Evolutionary conservation across 2,888 invertebrate genomes (phyloP), one percentile per base, ranked within the genome.

Genomic region (Metallyticus violacea): DNA sequence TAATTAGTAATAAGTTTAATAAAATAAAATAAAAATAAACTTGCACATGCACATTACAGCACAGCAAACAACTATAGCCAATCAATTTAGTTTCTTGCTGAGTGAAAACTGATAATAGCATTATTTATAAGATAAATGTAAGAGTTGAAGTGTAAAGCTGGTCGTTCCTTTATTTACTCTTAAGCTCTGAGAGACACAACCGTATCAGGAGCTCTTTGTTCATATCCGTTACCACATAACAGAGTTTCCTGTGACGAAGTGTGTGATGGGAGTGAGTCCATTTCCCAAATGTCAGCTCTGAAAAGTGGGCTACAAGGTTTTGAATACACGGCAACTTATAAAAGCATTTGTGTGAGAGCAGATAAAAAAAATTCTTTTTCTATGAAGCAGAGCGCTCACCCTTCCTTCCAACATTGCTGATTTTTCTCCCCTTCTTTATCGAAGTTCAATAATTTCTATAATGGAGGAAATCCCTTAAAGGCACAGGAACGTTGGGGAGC

Each of bases 371-470:
- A n/a, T n/a, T n/a, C n/a, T 22, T 25, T 28, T 28, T 80, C 29
- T n/a, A 29, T 15, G n/a, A 80, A 29, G 29, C 80, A 28, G n/a
- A 30, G 29, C 15, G 80, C 30, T 80, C 25, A 29, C 30, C 30
- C 80, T 80, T 30, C 40, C 40, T 62, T 62, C 40, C 40, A 62
- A 62, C 15, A 29, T n/a, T 80, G 80, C n/a, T 28, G 80, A 80
- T 80, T 80, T 62, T 62, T 62, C 40, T 62, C 40, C 40, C 40
- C 40, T 62, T 62, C 40, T 62, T 80, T 80, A 80, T 80, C 80
- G 80, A 7, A 80, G 80, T 80, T 80, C 80, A 80, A 80, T 80
- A 27, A 80, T 29, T 80, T 80, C 80, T 29, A 80, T 80, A 80
- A 80, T 28, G 80, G 80, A 28, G 29, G 80, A 80, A 80, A 29